A percentile compares a stretch with the other conserved stretches of the same genome.
phyloP scores from a whole-genome alignment of 64 coral and sea anemone species.

The Stylophora pistillata region DNA sequence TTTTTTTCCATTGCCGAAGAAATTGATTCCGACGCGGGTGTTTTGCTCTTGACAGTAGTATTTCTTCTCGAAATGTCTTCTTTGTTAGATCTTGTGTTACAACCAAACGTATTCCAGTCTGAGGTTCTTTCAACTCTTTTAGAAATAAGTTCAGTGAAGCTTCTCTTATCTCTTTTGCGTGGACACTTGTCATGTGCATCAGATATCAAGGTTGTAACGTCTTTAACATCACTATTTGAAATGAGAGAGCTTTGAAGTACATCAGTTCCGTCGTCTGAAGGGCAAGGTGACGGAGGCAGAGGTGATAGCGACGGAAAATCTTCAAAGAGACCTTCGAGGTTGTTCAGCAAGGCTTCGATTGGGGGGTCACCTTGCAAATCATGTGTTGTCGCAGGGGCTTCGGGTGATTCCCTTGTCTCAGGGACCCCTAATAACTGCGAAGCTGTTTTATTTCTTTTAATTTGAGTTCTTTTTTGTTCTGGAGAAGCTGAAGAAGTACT shows the following conservation, averaged over 20 bases:
- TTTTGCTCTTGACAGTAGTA: not conserved
- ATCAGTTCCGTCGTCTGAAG: conserved; percentile 12
- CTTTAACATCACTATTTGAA: not conserved
- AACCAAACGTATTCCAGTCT: not conserved
- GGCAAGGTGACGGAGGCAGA: conserved; percentile 28
- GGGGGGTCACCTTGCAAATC: not conserved
- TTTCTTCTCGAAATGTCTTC: not conserved
- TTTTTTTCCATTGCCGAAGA: not conserved
- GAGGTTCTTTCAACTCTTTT: not conserved
- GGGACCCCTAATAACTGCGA: not conserved
- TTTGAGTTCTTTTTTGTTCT: not conserved
- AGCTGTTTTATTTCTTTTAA: not conserved
- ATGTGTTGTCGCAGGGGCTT: not conserved
- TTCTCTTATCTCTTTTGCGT: not conserved
- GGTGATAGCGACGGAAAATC: conserved; percentile 37
- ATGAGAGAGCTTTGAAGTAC: not conserved
- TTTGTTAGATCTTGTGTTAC: not conserved
- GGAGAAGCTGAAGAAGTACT: not conserved
- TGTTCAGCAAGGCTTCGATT: not conserved
- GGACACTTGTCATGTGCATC: not conserved
- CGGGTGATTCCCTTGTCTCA: not conserved
- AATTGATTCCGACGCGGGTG: not conserved
- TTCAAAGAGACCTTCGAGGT: not conserved
- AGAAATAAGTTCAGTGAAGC: not conserved
- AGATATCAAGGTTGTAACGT: not conserved